A percentile compares a stretch with the other conserved stretches of the same genome.
phyloP scores from a whole-genome alignment of 35 echinoderm and acorn worm genomes.

The Apostichopus japonicus region DNA sequence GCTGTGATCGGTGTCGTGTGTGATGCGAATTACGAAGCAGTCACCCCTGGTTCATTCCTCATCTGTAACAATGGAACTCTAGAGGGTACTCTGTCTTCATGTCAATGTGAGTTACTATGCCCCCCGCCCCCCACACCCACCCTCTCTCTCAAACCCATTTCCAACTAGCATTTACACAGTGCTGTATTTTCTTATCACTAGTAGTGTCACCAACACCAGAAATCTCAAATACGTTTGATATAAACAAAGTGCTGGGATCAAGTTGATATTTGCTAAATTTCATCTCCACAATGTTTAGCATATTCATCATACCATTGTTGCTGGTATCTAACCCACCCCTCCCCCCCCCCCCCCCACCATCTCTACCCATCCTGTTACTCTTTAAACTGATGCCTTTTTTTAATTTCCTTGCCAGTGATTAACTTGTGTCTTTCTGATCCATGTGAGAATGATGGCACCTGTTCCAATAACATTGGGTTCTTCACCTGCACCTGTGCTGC shows the following conservation, averaged over 20 bases:
- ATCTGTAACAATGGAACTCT: constrained; percentile 35
- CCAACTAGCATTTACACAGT: too few species aligned
- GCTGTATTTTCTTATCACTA: too few species aligned
- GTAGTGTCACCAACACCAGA: too few species aligned
- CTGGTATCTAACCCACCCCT: too few species aligned
- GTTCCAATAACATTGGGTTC: constrained; percentile 22
- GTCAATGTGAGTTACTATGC: background rate
- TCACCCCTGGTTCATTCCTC: background rate
- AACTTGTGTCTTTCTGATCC: constrained; percentile 42
- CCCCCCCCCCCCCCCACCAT: too few species aligned
- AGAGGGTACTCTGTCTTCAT: background rate
- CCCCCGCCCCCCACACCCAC: too few species aligned
- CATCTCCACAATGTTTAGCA: too few species aligned
- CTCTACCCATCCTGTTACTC: too few species aligned
- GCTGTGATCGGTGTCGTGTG: constrained; percentile 19
- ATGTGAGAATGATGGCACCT: constrained; percentile 52
- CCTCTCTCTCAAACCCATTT: background rate
- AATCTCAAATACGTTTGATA: too few species aligned
- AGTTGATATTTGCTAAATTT: too few species aligned
- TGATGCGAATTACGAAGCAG: constrained; percentile 13
- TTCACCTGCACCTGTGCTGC: constrained; percentile 47
- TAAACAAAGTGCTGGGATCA: too few species aligned
- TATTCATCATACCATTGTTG: too few species aligned
- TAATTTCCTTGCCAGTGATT: constrained; percentile 31
- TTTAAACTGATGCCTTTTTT: background rate